Evolutionary conservation across 1,140 invertebrate species (phyloP), one percentile per base, ranked within the genome.

Genomic region (Geopemphigus sp.): DNA sequence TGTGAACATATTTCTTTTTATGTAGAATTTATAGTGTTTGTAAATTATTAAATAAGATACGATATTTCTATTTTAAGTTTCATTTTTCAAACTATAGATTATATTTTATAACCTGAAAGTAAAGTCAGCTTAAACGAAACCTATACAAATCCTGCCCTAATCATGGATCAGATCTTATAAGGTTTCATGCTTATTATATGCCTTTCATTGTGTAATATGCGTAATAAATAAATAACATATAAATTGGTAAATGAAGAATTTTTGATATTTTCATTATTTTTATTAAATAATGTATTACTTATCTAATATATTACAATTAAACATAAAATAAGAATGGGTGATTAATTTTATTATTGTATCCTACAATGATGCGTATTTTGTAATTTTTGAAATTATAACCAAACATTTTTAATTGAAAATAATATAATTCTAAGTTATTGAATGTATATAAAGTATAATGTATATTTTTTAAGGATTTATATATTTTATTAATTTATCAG

Each of bases 81-180:
- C 47, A 68, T 68, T 68, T 68, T 68, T 47, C 39, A 68, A 50
- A 53, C 32, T 50, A 53, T 53, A 70, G 47, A 17, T 70, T 26
- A 53, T 53, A 70, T 22, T 24, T 70, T 26, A 53, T 19, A 26
- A 53, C 22, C 47, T 19, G 24, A 29, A 29, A 72, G 47, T 72
- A 54, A 61, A 78, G 39, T 78, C 74, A 78, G 74, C 74, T 78
- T 78, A 78, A 78, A 78, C 19, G 57, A 78, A 78, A 78, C 74
- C 74, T 78, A 19, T 63, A 47, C 39, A 63, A 78, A 78, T 19
- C 39, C 57, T 59, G n/a, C 19, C 57, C 57, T 78, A 63, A 63
- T 63, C 56, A 11, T 29, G 53, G 32, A 61, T 61, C 15, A 26
- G 32, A 61, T 61, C 15, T 78, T 78, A 39, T 24, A 47, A 63